Evolutionary conservation across 2,797 vertebrate genomes (phyloP).

Genomic region (Trachurus trachurus): DNA sequence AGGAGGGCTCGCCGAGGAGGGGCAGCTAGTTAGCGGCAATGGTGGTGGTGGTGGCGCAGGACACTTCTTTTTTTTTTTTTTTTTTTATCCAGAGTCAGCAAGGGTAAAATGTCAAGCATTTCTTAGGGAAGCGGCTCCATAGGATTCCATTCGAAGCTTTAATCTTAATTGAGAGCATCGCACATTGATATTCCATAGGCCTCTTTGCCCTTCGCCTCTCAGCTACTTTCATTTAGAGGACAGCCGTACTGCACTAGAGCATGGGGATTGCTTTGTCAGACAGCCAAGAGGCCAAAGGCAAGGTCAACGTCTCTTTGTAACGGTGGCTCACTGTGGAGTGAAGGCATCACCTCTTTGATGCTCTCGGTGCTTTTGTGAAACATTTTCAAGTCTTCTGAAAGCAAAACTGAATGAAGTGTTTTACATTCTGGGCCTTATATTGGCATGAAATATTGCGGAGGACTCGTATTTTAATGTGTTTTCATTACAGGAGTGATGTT

Average conservation of each 20-base stretch:
- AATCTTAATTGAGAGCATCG: constrained; percentile 87
- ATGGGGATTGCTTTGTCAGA: constrained; percentile 85
- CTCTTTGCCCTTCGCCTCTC: constrained; percentile 86
- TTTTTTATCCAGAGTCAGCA: constrained; percentile 83
- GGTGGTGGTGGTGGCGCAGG: constrained; percentile 52
- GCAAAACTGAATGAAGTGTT: constrained; percentile 36
- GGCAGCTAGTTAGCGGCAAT: constrained; percentile 73
- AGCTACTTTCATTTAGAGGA: constrained; percentile 87
- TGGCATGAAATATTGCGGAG: constrained; percentile 3
- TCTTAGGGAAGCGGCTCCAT: constrained; percentile 83
- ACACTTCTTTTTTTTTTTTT: constrained; percentile 51
- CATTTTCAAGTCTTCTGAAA: constrained; percentile 44
- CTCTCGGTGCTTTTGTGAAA: constrained; percentile 59
- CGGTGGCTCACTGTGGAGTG: constrained; percentile 66
- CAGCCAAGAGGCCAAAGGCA: constrained; percentile 87
- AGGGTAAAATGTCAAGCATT: constrained; percentile 87
- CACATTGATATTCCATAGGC: constrained; percentile 88
- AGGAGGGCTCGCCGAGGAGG: constrained; percentile 57
- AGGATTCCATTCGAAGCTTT: constrained; percentile 85
- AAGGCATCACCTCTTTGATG: constrained; percentile 78
- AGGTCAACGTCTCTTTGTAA: constrained; percentile 83
- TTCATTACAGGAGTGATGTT: constrained; percentile 7
- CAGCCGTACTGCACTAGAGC: constrained; percentile 81
- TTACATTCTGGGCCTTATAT: background rate
- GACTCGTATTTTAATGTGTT: constrained; percentile 11